Evolutionary conservation across 1,140 invertebrate species (phyloP), one percentile per base, ranked within the genome.

Genomic region (Drosophila pachea): DNA sequence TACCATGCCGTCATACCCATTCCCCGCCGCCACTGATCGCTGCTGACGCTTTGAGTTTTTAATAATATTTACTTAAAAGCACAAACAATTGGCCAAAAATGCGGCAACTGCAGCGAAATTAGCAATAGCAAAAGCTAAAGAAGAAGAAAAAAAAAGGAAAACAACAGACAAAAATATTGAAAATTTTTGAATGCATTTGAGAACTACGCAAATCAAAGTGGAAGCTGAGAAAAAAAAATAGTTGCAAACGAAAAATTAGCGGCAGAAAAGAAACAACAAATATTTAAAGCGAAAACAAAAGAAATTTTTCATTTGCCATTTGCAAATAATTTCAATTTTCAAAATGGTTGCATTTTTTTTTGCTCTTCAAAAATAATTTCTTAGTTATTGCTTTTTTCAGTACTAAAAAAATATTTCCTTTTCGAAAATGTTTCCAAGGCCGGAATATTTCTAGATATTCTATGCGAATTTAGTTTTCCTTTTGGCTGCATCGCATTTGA

Each of bases 1-100:
- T 60, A 55, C 70, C 47, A 40, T 31, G 32, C 40, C 8, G 11
- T 22, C 36, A 47, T 35, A 7, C 14, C 11, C 11, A 6, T 4
- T 0, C 5, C 42, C 43, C 43, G 2, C 11, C 40, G 11, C n/a
- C n/a, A 8, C 40, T 5, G 33, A 12, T 7, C 2, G 3, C 6
- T 49, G 54, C 58, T 60, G 62, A 60, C 74, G 60, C 67, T 84
- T 84, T 83, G 79, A 76, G 65, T 83, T 83, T 83, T 83, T 83
- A 83, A 83, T 79, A 83, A 83, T 84, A 83, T 83, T 83, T 83
- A 83, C 76, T 78, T 84, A 67, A 74, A 76, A 69, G 78, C 78
- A 78, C 75, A 84, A 84, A 83, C 79, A 83, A 83, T 83, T 84
- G 70, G 60, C 68, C 76, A 78, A 78, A 82, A 84, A 83, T 82